These are phyloP conservation scores for Neocrepidodera transversa DNA, from an alignment of 2,888 invertebrate species.

Conservation along the genomic window DNA sequence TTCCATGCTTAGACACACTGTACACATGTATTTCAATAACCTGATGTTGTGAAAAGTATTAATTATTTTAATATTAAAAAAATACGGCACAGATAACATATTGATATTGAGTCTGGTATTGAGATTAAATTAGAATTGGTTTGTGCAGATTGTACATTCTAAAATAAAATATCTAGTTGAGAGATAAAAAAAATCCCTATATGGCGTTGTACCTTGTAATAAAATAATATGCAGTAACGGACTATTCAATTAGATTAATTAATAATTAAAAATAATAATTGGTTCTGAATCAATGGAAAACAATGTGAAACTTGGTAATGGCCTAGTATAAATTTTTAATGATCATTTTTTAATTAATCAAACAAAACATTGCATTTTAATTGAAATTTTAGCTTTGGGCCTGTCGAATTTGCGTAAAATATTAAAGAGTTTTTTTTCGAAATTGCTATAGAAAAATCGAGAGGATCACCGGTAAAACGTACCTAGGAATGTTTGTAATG, in stretches of 20 bases:
- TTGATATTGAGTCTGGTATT: too few species aligned
- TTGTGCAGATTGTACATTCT: background rate
- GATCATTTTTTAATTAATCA: conserved; percentile 43
- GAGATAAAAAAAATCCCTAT: conserved; percentile 8
- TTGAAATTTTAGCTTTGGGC: conserved; percentile 41
- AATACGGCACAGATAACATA: too few species aligned
- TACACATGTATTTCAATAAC: too few species aligned
- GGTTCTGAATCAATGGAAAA: conserved; percentile 43
- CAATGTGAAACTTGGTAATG: conserved; percentile 37
- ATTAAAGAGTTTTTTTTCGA: conserved; percentile 6
- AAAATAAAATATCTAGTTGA: conserved; percentile 5
- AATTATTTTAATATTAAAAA: too few species aligned
- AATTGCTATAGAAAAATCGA: too few species aligned
- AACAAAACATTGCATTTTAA: conserved; percentile 42
- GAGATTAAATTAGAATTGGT: too few species aligned
- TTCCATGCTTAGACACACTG: too few species aligned
- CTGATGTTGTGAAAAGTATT: too few species aligned
- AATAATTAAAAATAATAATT: conserved; percentile 49
- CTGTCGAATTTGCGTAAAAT: conserved; percentile 24
- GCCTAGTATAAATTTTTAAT: conserved; percentile 41
- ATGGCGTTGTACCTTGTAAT: conserved; percentile 20
- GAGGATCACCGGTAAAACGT: too few species aligned
- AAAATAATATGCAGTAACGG: conserved; percentile 36
- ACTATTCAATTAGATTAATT: conserved; percentile 45
- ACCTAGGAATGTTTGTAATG: too few species aligned